Percentiles rank a stretch among this genome's conserved stretches.
phyloP scores from a whole-genome alignment of 1,140 invertebrate species.

The Psilanteris sp. region DNA sequence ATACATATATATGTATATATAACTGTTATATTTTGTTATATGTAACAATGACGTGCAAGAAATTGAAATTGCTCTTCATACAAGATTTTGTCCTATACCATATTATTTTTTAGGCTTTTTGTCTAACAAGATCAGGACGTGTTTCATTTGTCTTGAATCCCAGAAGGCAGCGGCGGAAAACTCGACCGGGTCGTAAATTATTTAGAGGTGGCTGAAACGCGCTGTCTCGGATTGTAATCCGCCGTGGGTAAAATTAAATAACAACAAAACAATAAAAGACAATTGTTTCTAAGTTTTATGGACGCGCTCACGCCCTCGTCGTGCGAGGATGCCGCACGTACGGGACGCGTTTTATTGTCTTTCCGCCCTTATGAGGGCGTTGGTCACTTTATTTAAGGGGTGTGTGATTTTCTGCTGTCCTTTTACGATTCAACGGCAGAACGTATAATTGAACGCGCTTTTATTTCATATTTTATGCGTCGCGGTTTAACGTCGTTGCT shows the following conservation, averaged over 20 bases:
- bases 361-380: slow-evolving; percentile 64
- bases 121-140: slow-evolving; percentile 29
- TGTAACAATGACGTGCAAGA: too few species aligned
- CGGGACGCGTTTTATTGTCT: slow-evolving; percentile 75
- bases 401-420: slow-evolving; percentile 66
- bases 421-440: slow-evolving; percentile 60
- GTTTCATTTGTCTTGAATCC: slow-evolving; percentile 43
- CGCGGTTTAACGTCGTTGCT: slow-evolving; percentile 43
- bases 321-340: slow-evolving; percentile 49
- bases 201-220: slow-evolving; percentile 68
- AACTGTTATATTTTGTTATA: too few species aligned
- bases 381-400: slow-evolving; percentile 78
- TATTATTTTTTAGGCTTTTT: slow-evolving; percentile 14
- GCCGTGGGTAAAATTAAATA: slow-evolving; percentile 74
- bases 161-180: slow-evolving; percentile 21
- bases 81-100: neutral
- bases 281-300: slow-evolving; percentile 78
- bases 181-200: slow-evolving; percentile 74
- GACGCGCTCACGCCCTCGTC: slow-evolving; percentile 61
- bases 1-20: too few species aligned
- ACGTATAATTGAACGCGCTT: slow-evolving; percentile 64
- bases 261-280: slow-evolving; percentile 78
- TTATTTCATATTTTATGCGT: slow-evolving; percentile 58
- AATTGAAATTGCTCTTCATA: too few species aligned
- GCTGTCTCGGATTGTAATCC: slow-evolving; percentile 45